Percentiles rank a stretch among this genome's conserved stretches.
Conservation (phyloP, 2,113 vertebrate genomes). For the Oreochromis aureus region DNA sequence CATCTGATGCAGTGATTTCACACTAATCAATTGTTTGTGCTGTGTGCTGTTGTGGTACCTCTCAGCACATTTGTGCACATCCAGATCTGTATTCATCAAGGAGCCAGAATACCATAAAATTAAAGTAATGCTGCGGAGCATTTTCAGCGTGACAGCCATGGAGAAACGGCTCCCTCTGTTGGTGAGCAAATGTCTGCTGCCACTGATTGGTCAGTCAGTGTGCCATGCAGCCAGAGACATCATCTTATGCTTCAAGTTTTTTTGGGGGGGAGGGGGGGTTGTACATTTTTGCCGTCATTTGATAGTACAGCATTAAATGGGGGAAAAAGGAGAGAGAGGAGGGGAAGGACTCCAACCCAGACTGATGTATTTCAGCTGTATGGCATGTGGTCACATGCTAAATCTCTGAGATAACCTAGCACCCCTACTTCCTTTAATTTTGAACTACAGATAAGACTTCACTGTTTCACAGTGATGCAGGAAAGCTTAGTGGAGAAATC, state of each 20-base stretch:
- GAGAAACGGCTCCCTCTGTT: constrained; percentile 46
- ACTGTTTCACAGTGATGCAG: not conserved
- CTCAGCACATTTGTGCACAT: not conserved
- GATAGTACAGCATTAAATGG: not conserved
- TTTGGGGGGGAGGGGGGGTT: accelerated
- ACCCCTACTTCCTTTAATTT: not conserved
- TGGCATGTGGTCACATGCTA: not conserved
- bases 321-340: accelerated
- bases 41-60: constrained; percentile 13
- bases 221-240: not conserved
- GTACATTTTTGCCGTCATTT: not conserved
- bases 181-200: not conserved
- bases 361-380: not conserved
- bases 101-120: not conserved
- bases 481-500: not conserved
- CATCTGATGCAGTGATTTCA: not conserved
- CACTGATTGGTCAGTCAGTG: not conserved
- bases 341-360: not conserved
- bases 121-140: not conserved
- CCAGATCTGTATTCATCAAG: not conserved
- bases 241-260: not conserved
- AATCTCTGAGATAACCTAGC: not conserved
- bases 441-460: not conserved
- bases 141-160: not conserved
- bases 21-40: constrained; percentile 1